Base-by-base conservation (phyloP, 2,113 vertebrate species). In the Bos taurus region DNA sequence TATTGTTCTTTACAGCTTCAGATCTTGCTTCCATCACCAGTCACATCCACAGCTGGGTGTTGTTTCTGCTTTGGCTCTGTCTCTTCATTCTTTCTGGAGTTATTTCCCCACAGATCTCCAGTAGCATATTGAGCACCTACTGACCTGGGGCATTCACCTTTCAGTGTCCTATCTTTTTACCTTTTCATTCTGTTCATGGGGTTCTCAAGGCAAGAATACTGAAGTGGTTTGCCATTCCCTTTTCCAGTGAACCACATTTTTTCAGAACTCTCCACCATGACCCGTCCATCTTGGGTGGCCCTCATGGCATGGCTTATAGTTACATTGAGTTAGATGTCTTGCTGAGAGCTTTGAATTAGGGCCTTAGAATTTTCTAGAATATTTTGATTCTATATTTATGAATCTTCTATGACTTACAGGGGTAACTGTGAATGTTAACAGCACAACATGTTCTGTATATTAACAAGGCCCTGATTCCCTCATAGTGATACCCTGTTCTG, bases 361-460 rank as follows among this genome's bases (percentile, higher is more conserved):
- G 2, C 28, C 7, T 84, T 82, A 89, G 28, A 46, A 13, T 59
- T 78, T 89, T 85, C 80, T 86, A 43, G 80, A 78, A 23, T 78
- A 71, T 60, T 91, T 95, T 43, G 9, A 78, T 52, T 94, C 43
- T 82, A 6, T 48, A 74, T 59, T 88, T 88, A 33, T 84, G 43
- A 90, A 6, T 88, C 43, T 26, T 54, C 5, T 43, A 62, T 74
- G 26, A 15, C n/a, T 59, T 90, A 40, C 5, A 14, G 17, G 84
- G 74, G 16, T 64, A 80, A 90, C 7, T 43, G 13, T 40, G 5
- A 17, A 54, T 96, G 67, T 64, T 59, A 43, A 36, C n/a, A 60
- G 19, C 21, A 81, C 67, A 89, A 46, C 54, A 30, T 48, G 12
- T 14, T 43, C 30, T 90, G 4, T 82, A 26, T 67, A 40, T 78